Base-by-base conservation (phyloP, 1,140 invertebrate genomes). In the Physella acuta region DNA sequence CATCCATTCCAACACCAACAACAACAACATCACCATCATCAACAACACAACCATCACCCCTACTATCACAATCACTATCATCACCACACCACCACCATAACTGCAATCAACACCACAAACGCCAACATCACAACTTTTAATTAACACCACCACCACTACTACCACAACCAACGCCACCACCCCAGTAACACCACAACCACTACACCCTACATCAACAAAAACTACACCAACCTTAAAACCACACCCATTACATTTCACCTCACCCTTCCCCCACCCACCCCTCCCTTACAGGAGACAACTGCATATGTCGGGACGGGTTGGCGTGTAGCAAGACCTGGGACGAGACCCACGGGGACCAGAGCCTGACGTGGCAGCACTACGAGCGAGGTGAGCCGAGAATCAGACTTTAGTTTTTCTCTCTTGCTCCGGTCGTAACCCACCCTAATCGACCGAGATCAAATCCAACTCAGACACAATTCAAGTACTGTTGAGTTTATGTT, bases 301-400 rank as follows among this genome's bases (percentile, higher is more conserved):
- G 60, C 26, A 73, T 73, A 31, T 28, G 44, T n/a, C 51, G 52
- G 20, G 39, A 44, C 16, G 58, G 39, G 5, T 31, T 59, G 33
- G 34, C 66, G 14, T 76, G 73, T 67, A 67, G 52, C 16, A 53
- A 62, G 2, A 62, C 64, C 0, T 78, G 76, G 76, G 63, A 58
- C 4, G 55, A 61, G 8, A 66, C 63, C 31, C 64, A 72, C 61
- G 53, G 51, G 11, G 55, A 68, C 28, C 8, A 44, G 8, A 73
- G 72, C 11, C 53, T 78, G 2, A 75, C 75, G 3, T 78, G 76
- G 75, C 76, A 74, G 34, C 75, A 78, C 52, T 78, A 76, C 58
- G 75, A 78, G 61, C 68, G 75, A 75, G 68, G 76, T 75, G 55
- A 68, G 58, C 36, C 36, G 20, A 33, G 1, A 20, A 39, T 26